Evolutionary conservation across 2,888 invertebrate species (phyloP), one percentile per base, ranked within the genome.

Genomic region (Caenorhabditis angaria): DNA sequence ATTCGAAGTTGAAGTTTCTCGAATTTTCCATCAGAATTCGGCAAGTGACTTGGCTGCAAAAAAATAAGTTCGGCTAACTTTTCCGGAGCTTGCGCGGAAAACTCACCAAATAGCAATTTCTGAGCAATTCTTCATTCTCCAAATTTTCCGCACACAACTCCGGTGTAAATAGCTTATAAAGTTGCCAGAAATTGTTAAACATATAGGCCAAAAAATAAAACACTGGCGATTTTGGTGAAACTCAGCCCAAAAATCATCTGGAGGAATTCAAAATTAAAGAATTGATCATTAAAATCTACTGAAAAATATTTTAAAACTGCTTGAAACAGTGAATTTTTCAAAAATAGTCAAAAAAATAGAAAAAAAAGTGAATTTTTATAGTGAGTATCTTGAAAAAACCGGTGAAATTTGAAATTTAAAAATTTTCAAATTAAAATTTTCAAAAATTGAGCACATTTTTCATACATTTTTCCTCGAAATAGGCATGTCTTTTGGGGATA

Each of bases 141-240:
- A 65, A 66, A 1, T 58, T n/a, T 10, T 61, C 64, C 14, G 56
- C 48, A 61, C 81, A 83, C 1, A 66, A 10, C 28, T 76, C 76
- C 65, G 78, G 88, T 69, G 87, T 87, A 80, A 89, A 90, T 24
- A 90, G 85, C 20, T 83, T 80, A 65, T 89, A 89, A 35, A 90
- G 83, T 12, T 88, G 88, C 83, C 88, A 89, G 59, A 90, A 83
- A 12, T 90, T 89, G 77, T 90, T 88, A 5, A 81, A 84, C 48
- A 90, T 88, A 79, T 90, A 90, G 12, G 88, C 88, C 27, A 89
- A 69, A 76, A 90, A 90, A 8, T n/a, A 41, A 3, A 18, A 41
- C 41, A 3, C 10, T 12, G 41, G 41, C 41, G 41, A 41, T 41
- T 41, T 41, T 41, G 41, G 41, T 41, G 18, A 41, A 41, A 41